Base-by-base conservation (phyloP, 2,888 invertebrate genomes). In the Ichneumoninae sp. region DNA sequence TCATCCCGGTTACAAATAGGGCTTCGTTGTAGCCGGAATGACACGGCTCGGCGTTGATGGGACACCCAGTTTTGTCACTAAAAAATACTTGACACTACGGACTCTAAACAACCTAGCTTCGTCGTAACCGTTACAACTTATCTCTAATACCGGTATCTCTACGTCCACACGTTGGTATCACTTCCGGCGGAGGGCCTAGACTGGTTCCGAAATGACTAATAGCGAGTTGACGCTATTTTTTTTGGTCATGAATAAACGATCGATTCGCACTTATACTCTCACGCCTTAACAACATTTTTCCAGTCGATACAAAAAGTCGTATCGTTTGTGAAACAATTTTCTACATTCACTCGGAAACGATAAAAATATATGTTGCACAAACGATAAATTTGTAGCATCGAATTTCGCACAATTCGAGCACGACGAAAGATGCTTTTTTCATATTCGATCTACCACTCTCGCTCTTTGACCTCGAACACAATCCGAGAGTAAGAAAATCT, bases 111-210 rank as follows among this genome's bases (percentile, higher is more conserved):
- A 70, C 22, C 65, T 81, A 79, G 36, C 69, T 70, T 50, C 66
- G 30, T 74, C 77, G 47, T 44, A 30, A 52, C 66, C 57, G 57
- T 60, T 19, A 40, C 44, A 63, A 66, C 65, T 85, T 76, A 76
- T 66, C 54, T n/a, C 71, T 85, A 83, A 83, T 79, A 83, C 79
- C 79, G 79, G 83, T 83, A 78, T 74, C 68, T 81, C 73, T 81
- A 80, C 71, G 60, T 78, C 65, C 78, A 68, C 78, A 68, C 77
- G 81, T 75, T 74, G 54, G 36, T 82, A 84, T 84, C 74, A 82
- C 83, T 70, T 83, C 52, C 76, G 44, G 75, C 75, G 70, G 50
- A 70, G 79, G 57, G 81, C 74, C 68, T 47, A 66, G 75, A 83
- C 36, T 19, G 76, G 22, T 75, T 83, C 33, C 26, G 33, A 19